These are phyloP conservation scores for Euschistus heros DNA, from an alignment of 1,140 invertebrate genomes.

Conservation along the genomic window DNA sequence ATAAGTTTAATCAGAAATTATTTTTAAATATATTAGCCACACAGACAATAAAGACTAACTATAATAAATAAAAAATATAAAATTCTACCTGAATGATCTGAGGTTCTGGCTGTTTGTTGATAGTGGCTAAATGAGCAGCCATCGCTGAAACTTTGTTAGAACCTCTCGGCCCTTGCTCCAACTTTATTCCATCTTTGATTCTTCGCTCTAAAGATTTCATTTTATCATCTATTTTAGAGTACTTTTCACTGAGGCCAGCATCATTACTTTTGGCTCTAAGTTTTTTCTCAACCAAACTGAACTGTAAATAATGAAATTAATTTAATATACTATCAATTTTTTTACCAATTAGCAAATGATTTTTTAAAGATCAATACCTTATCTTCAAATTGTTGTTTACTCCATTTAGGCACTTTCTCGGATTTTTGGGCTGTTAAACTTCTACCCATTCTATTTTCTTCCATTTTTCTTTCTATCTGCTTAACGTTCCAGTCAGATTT, in stretches of 20 bases:
- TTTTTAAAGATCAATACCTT: slow-evolving; percentile 31
- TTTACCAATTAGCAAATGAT: background rate
- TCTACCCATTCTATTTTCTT: slow-evolving; percentile 66
- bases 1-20: no score
- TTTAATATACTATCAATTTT: background rate
- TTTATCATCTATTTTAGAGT: slow-evolving; percentile 65
- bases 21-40: no score
- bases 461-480: slow-evolving; percentile 81
- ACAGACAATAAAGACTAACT: no score
- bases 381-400: slow-evolving; percentile 56
- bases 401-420: slow-evolving; percentile 83
- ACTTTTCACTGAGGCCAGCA: slow-evolving; percentile 41
- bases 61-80: no score
- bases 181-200: slow-evolving; percentile 61
- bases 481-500: slow-evolving; percentile 86
- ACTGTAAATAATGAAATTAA: slow-evolving; percentile 41
- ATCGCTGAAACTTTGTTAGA: slow-evolving; percentile 79
- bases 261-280: slow-evolving; percentile 27
- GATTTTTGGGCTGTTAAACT: slow-evolving; percentile 49
- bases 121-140: slow-evolving; percentile 62
- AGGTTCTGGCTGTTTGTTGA: slow-evolving; percentile 47
- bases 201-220: slow-evolving; percentile 69
- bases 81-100: slow-evolving; percentile 35
- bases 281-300: slow-evolving; percentile 61
- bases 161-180: slow-evolving; percentile 53